Conservation (phyloP, 2,113 vertebrate species). For the Poeciliopsis turrubarensis region DNA sequence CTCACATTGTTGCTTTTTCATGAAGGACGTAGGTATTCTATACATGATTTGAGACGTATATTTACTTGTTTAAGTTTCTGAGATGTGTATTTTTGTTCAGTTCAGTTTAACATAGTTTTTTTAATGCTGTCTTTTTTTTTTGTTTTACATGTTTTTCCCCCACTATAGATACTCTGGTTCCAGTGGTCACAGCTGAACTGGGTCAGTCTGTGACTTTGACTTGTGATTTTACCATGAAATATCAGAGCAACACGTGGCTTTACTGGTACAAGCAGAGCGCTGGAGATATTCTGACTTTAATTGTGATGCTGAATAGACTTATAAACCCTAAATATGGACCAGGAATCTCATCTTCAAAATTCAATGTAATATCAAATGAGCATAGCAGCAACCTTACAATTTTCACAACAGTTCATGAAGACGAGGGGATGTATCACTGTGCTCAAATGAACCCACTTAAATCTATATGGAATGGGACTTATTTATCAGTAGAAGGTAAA, state of each 20-base stretch:
- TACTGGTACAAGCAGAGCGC: background rate
- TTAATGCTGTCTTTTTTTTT: background rate
- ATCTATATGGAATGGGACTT: background rate
- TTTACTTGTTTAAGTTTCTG: too few relatives aligned
- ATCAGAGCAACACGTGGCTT: background rate
- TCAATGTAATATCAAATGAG: background rate
- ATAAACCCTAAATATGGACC: background rate
- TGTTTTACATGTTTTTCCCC: background rate
- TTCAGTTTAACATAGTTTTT: background rate
- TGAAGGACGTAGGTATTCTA: background rate
- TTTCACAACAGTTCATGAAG: background rate
- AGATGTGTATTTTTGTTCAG: background rate
- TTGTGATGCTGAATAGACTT: background rate
- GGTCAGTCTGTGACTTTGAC: background rate
- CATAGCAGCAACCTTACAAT: background rate
- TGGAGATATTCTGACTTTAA: background rate
- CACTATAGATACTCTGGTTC: background rate
- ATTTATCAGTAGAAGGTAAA: background rate
- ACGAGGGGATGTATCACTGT: background rate
- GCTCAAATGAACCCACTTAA: background rate
- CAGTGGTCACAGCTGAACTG: background rate
- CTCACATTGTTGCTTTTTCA: background rate
- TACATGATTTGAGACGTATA: background rate
- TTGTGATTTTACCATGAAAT: background rate
- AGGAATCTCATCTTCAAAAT: background rate